Conservation (phyloP, 2,888 invertebrate genomes). For the Volucella inanis region DNA sequence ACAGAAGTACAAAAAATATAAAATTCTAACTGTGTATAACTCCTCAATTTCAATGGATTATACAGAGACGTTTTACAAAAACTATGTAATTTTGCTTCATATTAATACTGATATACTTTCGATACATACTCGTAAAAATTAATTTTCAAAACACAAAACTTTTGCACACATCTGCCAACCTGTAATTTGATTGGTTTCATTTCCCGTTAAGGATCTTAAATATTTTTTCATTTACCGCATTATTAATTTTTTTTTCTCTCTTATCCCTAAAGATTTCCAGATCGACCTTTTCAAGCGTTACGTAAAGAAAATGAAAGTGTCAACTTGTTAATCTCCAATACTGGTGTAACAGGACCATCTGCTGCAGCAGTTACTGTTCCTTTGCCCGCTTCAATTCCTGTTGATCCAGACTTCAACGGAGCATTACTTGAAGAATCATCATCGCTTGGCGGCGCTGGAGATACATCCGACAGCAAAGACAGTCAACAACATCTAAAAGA, state of each 20-base stretch:
- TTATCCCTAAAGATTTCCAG: constrained; percentile 79
- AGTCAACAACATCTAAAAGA: constrained; percentile 89
- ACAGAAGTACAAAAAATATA: too few species aligned
- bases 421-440: constrained; percentile 82
- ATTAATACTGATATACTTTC: too few species aligned
- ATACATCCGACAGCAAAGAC: constrained; percentile 89
- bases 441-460: constrained; percentile 82
- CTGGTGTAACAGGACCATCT: constrained; percentile 66
- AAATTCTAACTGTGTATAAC: too few species aligned
- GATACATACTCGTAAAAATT: too few species aligned
- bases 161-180: too few species aligned
- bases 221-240: not conserved
- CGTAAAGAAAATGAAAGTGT: constrained; percentile 81
- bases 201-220: too few species aligned
- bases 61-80: too few species aligned
- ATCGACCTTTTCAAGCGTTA: constrained; percentile 82
- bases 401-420: constrained; percentile 81
- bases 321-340: constrained; percentile 76
- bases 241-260: not conserved
- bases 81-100: too few species aligned
- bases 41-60: too few species aligned
- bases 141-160: too few species aligned
- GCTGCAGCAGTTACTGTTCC: constrained; percentile 77
- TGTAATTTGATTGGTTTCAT: too few species aligned
- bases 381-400: constrained; percentile 75